Percentiles rank a stretch among this genome's conserved stretches.
These are phyloP conservation scores for Pycnonotus jocosus DNA, from an alignment of 2,113 vertebrate species.

Conservation along the genomic window DNA sequence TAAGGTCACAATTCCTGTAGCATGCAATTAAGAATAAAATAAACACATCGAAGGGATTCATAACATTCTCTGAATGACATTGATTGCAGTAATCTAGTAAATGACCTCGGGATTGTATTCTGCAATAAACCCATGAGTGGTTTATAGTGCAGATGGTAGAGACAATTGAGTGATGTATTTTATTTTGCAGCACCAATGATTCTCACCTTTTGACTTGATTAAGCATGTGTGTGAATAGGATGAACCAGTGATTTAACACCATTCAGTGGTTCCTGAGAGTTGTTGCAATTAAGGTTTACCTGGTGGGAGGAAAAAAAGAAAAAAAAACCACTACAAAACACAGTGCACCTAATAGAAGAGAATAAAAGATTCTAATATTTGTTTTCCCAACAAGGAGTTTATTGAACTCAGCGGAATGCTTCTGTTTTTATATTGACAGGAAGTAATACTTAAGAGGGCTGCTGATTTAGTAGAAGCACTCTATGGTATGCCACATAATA, in stretches of 20 bases:
- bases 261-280: constrained; percentile 26
- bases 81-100: constrained; percentile 74
- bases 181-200: constrained; percentile 64
- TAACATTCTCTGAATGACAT: constrained; percentile 68
- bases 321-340: neutral
- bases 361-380: neutral
- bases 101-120: constrained; percentile 71
- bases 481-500: constrained; percentile 94
- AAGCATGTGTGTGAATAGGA: constrained; percentile 64
- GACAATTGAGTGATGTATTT: constrained; percentile 69
- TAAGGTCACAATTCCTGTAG: constrained; percentile 73
- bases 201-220: constrained; percentile 76
- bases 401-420: constrained; percentile 24
- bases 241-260: constrained; percentile 62
- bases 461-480: constrained; percentile 93
- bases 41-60: constrained; percentile 73
- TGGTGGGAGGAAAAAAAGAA: neutral
- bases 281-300: constrained; percentile 26
- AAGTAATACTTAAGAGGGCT: constrained; percentile 93
- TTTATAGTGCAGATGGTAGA: constrained; percentile 59
- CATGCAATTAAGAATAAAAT: constrained; percentile 75
- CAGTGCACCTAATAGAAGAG: neutral
- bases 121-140: constrained; percentile 70
- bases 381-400: constrained; percentile 4
- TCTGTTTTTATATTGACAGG: constrained; percentile 77